Conservation (phyloP, 2,888 invertebrate genomes). For the Diadromus collaris region DNA sequence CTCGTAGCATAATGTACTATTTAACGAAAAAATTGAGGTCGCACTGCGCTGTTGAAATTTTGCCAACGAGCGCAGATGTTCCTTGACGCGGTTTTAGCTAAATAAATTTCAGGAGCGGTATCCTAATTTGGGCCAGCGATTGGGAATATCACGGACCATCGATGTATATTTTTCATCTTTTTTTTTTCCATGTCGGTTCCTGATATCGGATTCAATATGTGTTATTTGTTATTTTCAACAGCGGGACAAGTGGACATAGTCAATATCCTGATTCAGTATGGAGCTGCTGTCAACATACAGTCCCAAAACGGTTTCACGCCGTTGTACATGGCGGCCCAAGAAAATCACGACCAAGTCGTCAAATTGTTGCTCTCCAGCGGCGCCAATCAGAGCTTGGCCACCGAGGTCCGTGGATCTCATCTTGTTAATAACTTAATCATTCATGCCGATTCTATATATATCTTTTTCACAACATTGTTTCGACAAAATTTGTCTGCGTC, state of each 20-base stretch:
- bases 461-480: constrained; percentile 27
- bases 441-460: too few relatives aligned
- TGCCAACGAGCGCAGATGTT: too few relatives aligned
- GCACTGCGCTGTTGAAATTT: too few relatives aligned
- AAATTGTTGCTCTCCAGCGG: constrained; percentile 94
- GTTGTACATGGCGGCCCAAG: constrained; percentile 99
- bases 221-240: constrained; percentile 58
- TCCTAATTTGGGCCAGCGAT: too few relatives aligned
- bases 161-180: too few relatives aligned
- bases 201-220: background rate
- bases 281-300: constrained; percentile 98
- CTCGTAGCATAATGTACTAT: too few relatives aligned
- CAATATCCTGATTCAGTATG: constrained; percentile 92
- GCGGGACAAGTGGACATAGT: constrained; percentile 98
- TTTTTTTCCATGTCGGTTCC: background rate
- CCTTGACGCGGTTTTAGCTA: too few relatives aligned
- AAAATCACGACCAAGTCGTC: constrained; percentile 97
- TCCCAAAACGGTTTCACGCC: constrained; percentile 99
- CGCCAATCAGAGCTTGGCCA: constrained; percentile 97
- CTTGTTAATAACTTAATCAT: too few relatives aligned
- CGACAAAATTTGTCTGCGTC: too few relatives aligned
- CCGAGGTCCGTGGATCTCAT: constrained; percentile 86
- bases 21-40: too few relatives aligned
- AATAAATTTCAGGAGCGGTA: too few relatives aligned
- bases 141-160: too few relatives aligned